Evolutionary conservation across 2,797 vertebrate genomes (phyloP).

Genomic region (Catamblyrhynchus diadema): DNA sequence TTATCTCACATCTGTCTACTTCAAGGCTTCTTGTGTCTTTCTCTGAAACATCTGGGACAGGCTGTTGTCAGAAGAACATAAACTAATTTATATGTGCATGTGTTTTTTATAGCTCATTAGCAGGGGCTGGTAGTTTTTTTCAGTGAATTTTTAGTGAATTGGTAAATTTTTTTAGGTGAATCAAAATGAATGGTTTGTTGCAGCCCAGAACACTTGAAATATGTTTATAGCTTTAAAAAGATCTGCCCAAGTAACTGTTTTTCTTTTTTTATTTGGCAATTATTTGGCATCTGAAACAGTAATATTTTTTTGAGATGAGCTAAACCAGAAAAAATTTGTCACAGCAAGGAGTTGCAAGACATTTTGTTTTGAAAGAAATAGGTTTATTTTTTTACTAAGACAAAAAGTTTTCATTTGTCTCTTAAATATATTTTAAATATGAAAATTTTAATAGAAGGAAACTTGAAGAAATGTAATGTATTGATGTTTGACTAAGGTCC

Average conservation of each 20-base stretch:
- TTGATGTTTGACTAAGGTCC: neutral
- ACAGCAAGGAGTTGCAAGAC: neutral
- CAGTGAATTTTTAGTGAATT: neutral
- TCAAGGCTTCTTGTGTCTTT: constrained; percentile 10
- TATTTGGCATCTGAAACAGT: neutral
- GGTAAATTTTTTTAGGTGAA: neutral
- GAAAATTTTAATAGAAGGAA: neutral
- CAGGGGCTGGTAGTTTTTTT: neutral
- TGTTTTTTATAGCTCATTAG: constrained; percentile 11
- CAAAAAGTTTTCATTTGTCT: neutral
- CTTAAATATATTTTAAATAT: neutral
- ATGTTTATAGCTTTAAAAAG: neutral
- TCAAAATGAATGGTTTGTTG: neutral
- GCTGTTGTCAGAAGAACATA: constrained; percentile 18
- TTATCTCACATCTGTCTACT: constrained; percentile 53
- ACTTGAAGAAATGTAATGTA: neutral
- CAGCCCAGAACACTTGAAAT: neutral
- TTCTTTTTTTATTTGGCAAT: neutral
- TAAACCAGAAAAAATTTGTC: neutral
- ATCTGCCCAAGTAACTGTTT: neutral
- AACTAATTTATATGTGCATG: constrained; percentile 27
- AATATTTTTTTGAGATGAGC: neutral
- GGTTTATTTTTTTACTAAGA: neutral
- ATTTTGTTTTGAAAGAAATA: neutral
- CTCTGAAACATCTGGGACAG: constrained; percentile 42